A percentile compares a stretch with the other conserved stretches of the same genome.
Evolutionary conservation across 2,113 vertebrate species (phyloP).

Genomic region (Cichladusa arquata): DNA sequence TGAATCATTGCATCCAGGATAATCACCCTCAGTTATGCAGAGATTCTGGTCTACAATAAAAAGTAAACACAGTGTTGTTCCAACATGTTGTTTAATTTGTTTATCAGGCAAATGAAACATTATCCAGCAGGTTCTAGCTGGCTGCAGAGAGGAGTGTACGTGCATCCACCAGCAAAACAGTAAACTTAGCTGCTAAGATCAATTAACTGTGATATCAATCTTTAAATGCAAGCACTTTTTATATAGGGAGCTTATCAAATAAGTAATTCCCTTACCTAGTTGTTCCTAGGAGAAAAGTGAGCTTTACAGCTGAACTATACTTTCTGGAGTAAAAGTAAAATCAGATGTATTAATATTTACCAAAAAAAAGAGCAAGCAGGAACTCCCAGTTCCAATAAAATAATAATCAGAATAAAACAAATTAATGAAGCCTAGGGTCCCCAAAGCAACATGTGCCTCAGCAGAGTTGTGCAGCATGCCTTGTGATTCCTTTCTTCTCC

Average conservation of each 20-base stretch:
- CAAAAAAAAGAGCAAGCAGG: background rate
- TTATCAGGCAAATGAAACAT: conserved; percentile 65
- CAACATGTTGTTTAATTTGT: conserved; percentile 24
- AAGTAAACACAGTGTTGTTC: conserved; percentile 41
- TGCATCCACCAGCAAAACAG: conserved; percentile 49
- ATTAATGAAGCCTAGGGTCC: background rate
- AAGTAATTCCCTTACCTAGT: background rate
- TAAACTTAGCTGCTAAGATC: conserved; percentile 57
- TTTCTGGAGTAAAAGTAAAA: background rate
- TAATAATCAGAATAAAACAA: background rate
- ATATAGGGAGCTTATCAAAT: conserved; percentile 15
- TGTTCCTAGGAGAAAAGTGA: background rate
- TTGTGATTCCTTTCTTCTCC: background rate
- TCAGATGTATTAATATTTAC: background rate
- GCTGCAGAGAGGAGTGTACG: conserved; percentile 23
- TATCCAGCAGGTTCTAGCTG: conserved; percentile 70
- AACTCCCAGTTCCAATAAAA: background rate
- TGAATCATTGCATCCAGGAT: background rate
- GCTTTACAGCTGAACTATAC: background rate
- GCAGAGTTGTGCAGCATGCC: background rate
- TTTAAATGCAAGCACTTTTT: background rate
- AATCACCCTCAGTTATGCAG: conserved; percentile 31
- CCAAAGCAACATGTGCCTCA: background rate
- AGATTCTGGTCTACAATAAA: conserved; percentile 20
- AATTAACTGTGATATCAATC: background rate